Base-by-base conservation (phyloP, 1,140 invertebrate genomes). In the Triops longicaudatus region DNA sequence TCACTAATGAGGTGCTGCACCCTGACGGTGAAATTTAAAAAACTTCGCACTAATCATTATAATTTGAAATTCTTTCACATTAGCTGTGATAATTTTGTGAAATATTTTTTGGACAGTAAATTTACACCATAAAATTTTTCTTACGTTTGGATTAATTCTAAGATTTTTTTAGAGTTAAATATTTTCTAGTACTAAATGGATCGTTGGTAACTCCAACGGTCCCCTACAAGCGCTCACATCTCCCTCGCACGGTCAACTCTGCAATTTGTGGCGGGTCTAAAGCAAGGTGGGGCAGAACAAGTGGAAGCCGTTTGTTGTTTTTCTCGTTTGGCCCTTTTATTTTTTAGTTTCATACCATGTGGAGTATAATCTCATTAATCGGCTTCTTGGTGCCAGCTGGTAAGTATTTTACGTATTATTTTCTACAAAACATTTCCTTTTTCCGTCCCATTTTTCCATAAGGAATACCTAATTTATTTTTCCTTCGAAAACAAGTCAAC, bases 241-340 rank as follows among this genome's bases (percentile, higher is more conserved):
- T 37, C 31, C 31, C 31, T 37, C 31, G 31, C 31, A 37, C 31
- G 31, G 31, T 7, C 31, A 37, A 37, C 7, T 2, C 31, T 2
- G 31, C 2, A 37, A 37, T 37, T 14, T 63, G 50, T 63, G 50
- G 50, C n/a, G 50, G 50, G 50, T 63, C 14, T 14, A 63, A 63
- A 63, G 50, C 50, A 63, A 63, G 50, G 50, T 63, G 50, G 50
- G 50, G 50, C 50, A 6, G 50, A 63, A 63, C 31, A 63, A 22
- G 50, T 63, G 50, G 50, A 4, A n/a, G 9, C 22, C 4, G n/a
- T 63, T 63, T 63, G 50, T 63, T 63, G 14, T 63, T 22, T 7
- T 63, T 14, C 6, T n/a, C 14, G 22, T 63, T 63, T 12, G 17
- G 17, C 50, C 22, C 17, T 5, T n/a, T 22, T 63, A n/a, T 63